phyloP scores from a whole-genome alignment of 2,888 invertebrate species.

The Lasioglossum zephyrum region DNA sequence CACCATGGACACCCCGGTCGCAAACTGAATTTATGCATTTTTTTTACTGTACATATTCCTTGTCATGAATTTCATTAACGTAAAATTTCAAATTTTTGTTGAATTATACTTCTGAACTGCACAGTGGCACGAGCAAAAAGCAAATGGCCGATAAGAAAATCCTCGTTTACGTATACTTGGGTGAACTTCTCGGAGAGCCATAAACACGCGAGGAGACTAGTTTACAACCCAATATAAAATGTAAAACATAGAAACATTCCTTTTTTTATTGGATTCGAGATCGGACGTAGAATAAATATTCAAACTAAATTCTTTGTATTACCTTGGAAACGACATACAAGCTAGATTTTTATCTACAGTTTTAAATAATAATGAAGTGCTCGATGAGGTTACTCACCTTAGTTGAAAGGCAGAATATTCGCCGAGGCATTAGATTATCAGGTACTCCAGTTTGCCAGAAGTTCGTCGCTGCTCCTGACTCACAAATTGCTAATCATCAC shows the following conservation, averaged over 20 bases:
- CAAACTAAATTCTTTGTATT: neutral
- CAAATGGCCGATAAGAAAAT: neutral
- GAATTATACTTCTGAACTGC: neutral
- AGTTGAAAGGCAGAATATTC: slow-evolving; percentile 1
- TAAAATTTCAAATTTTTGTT: neutral
- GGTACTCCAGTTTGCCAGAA: neutral
- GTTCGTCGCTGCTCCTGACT: neutral
- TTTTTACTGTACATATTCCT: neutral
- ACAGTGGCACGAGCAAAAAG: neutral
- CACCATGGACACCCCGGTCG: neutral
- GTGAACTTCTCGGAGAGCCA: neutral
- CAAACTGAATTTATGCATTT: neutral
- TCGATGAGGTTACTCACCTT: neutral
- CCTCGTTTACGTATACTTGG: neutral
- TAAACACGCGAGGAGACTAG: neutral
- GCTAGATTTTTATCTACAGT: neutral
- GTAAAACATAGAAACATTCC: neutral
- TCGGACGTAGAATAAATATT: neutral
- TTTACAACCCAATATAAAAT: neutral
- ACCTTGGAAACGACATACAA: neutral
- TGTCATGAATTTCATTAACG: neutral
- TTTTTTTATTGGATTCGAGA: neutral
- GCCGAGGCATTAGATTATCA: neutral
- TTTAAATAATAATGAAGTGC: slow-evolving; percentile 5
- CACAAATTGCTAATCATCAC: slow-evolving; percentile 16